These are phyloP conservation scores for Hippopotamyrus pictus DNA, from an alignment of 2,797 vertebrate genomes.

Conservation along the genomic window DNA sequence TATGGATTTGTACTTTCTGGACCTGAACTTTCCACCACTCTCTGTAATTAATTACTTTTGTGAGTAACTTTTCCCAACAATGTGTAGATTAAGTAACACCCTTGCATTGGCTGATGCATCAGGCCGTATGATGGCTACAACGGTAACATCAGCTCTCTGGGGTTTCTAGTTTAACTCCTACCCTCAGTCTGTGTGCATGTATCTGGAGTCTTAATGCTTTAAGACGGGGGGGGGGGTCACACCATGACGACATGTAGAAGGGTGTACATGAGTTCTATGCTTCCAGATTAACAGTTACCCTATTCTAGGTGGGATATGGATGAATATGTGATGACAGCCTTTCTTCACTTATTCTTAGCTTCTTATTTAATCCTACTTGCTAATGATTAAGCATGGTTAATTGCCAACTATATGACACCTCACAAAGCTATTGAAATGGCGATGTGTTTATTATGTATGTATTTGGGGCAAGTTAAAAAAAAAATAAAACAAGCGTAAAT, in stretches of 20 bases:
- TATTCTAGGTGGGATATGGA: neutral
- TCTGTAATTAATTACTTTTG: neutral
- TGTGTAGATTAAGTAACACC: neutral
- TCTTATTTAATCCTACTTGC: neutral
- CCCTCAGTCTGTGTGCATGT: neutral
- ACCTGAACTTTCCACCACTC: neutral
- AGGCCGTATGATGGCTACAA: neutral
- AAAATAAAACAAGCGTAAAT: neutral
- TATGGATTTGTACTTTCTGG: neutral
- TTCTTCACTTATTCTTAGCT: neutral
- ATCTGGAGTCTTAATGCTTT: neutral
- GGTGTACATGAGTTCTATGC: neutral
- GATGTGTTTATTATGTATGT: neutral
- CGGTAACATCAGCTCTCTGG: neutral
- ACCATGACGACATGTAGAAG: neutral
- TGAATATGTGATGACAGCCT: neutral
- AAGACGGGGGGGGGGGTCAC: neutral
- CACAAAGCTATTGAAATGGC: neutral
- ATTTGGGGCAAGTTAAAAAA: neutral
- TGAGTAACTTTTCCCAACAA: neutral
- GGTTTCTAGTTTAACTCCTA: neutral
- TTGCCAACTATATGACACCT: neutral
- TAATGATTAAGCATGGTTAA: neutral
- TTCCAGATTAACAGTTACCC: neutral
- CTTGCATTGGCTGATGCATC: neutral